Base-by-base conservation (phyloP, 2,113 vertebrate genomes). In the Oxygymnocypris stewartii region DNA sequence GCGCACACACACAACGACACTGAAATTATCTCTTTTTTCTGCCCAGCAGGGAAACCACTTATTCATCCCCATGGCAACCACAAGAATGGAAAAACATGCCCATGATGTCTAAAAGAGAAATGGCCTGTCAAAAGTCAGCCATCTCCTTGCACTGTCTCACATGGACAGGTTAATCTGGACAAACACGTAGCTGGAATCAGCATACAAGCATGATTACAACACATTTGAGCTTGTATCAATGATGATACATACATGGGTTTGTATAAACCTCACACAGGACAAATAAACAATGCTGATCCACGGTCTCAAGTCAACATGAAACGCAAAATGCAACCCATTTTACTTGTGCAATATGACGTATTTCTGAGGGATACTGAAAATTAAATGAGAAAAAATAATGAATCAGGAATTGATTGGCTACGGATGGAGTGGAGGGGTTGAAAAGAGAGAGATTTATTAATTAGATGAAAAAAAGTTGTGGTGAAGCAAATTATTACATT, bases 1-100 rank as follows among this genome's bases (percentile, higher is more conserved):
- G 84, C 37, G 84, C 87, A 87, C 69, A 31, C 28, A 77, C 76
- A 85, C 82, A 87, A 28, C 81, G 18, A 87, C 67, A 87, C 54
- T 61, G 54, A 88, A 84, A 85, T 74, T 78, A 79, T 71, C 71
- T 54, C 16, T 84, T 84, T 75, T n/a, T 84, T 84, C 82, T 74
- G 49, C 82, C 49, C 82, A 84, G 82, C 82, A 51, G 82, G 82
- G 49, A 57, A 84, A 74, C 51, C 69, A 84, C 69, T 84, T 83
- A 54, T 71, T 73, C 69, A 74, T 84, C 20, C 23, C 82, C 82
- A 84, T 75, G 82, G 82, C 82, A 84, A 84, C 82, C 35, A 28
- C 49, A 75, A 74, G 69, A 74, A 84, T 84, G 51, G 49, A 84
- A 84, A 74, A 84, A 84, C 49, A 75, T 74, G 82, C 69, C 82